phyloP scores from a whole-genome alignment of 37 sponge, comb jelly and placozoan genomes.

The Aphrocallistes beatrix region DNA sequence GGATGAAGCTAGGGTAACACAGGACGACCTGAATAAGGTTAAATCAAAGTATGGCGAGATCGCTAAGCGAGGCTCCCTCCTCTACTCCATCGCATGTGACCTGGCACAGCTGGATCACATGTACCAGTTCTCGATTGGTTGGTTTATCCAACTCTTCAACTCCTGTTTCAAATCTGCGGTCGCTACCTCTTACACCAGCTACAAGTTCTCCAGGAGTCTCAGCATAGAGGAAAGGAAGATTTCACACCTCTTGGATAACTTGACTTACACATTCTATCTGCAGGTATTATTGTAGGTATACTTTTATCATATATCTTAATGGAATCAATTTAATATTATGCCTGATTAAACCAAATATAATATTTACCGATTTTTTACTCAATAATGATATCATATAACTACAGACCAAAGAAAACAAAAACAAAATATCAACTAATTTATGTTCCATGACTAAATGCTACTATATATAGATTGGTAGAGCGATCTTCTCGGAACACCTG shows the following conservation, averaged over 20 bases:
- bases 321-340: no score
- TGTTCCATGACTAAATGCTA: no score
- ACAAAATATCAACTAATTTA: no score
- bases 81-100: neutral
- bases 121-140: neutral
- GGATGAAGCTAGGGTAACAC: neutral
- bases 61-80: neutral
- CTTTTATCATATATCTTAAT: no score
- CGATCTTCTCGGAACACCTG: neutral
- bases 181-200: neutral
- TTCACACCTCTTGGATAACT: neutral
- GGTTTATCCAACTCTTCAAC: neutral
- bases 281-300: no score
- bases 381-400: no score
- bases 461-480: neutral
- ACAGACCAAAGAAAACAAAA: no score
- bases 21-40: neutral
- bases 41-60: neutral
- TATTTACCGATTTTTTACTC: no score
- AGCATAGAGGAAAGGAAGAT: no score
- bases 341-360: no score
- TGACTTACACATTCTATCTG: neutral
- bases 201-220: no score
- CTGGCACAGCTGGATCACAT: neutral
- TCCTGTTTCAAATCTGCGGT: neutral